A percentile compares a stretch with the other conserved stretches of the same genome.
phyloP scores from a whole-genome alignment of 2,113 vertebrate genomes.

The Cromileptes altivelis region DNA sequence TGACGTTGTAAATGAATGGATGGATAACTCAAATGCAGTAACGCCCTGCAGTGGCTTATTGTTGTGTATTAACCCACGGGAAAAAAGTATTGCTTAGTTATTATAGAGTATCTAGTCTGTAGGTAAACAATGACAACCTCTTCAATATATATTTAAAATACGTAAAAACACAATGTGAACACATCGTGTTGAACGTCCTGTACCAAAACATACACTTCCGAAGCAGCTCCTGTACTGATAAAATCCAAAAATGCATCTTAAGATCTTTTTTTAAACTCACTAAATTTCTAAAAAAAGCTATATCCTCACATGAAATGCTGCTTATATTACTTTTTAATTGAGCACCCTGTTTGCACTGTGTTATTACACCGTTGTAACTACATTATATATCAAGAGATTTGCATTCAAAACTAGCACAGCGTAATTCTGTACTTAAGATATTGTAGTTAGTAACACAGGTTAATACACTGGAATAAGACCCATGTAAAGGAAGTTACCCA shows the following conservation, averaged over 20 bases:
- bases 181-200: slow-evolving; percentile 35
- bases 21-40: slow-evolving; percentile 67
- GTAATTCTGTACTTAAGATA: slow-evolving; percentile 44
- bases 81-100: slow-evolving; percentile 45
- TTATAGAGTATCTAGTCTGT: slow-evolving; percentile 47
- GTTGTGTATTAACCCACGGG: slow-evolving; percentile 76
- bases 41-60: slow-evolving; percentile 76
- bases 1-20: slow-evolving; percentile 73
- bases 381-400: slow-evolving; percentile 60
- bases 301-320: slow-evolving; percentile 46
- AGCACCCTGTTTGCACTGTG: slow-evolving; percentile 70
- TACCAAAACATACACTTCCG: slow-evolving; percentile 47
- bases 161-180: slow-evolving; percentile 60
- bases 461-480: slow-evolving; percentile 80
- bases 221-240: slow-evolving; percentile 33
- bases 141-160: slow-evolving; percentile 53
- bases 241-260: slow-evolving; percentile 45
- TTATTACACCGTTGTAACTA: slow-evolving; percentile 63
- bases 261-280: slow-evolving; percentile 46
- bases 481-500: slow-evolving; percentile 58
- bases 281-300: slow-evolving; percentile 39
- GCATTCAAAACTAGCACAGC: slow-evolving; percentile 64
- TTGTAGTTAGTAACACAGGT: slow-evolving; percentile 64
- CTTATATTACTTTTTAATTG: slow-evolving; percentile 49
- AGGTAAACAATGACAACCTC: slow-evolving; percentile 60